Evolutionary conservation across 2,888 invertebrate species (phyloP), one percentile per base, ranked within the genome.

Genomic region (Harpalus rubripes): DNA sequence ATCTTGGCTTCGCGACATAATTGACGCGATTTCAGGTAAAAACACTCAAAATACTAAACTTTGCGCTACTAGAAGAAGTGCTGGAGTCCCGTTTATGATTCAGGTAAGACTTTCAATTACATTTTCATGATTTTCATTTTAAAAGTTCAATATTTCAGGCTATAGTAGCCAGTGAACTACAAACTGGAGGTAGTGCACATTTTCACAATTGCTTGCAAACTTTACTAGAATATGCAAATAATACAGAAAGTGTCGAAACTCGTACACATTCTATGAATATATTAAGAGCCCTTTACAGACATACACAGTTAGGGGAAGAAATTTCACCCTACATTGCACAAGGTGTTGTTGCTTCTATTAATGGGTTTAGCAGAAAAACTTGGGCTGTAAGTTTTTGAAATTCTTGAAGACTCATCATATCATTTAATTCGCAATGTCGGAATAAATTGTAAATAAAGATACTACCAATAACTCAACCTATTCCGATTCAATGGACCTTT

Each of bases 71-170:
- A 92, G 99, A 22, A 92, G 99, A 86, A 98, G 98, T 90, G 99
- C 98, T 10, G 99, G 99, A 0, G 93, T 99, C 82, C 99, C 99
- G 0, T 98, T 96, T 90, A 95, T 98, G 93, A 94, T 98, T 87
- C 96, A 96, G 93, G 96, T 96, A 87, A 87, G 78, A 68, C 83
- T 79, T 65, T 83, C 78, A 18, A 39, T 59, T 5, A 63, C 7
- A 39, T 22, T 68, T 78, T n/a, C 82, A 58, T 52, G 32, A 16
- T 26, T 15, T 16, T 32, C 5, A 7, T 15, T n/a, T 41, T 68
- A 79, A 76, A 63, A 32, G 12, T 85, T 41, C 61, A 32, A 80
- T 26, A 76, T 90, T 93, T 65, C 92, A 97, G 95, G 96, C 96
- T 0, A 90, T 98, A 39, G 92, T 97, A 4, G 94, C 94, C 7